phyloP scores from a whole-genome alignment of 2,797 vertebrate species.

The Huso huso region DNA sequence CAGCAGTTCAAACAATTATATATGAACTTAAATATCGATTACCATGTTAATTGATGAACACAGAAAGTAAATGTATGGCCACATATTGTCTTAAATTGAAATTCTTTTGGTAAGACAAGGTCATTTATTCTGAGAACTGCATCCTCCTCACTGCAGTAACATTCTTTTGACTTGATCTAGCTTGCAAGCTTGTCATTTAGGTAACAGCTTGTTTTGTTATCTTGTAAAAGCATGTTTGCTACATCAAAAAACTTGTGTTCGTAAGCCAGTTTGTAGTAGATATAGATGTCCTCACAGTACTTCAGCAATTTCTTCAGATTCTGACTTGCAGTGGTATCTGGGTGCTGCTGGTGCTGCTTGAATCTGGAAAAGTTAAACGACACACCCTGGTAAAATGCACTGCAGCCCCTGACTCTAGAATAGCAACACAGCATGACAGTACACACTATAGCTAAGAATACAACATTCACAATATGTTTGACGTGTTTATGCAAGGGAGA shows the following conservation, averaged over 20 bases:
- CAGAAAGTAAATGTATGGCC: too few species aligned
- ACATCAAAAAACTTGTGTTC: conserved; percentile 74
- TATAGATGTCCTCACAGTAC: conserved; percentile 74
- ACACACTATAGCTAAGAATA: too few species aligned
- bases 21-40: not conserved
- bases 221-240: conserved; percentile 74
- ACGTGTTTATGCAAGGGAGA: too few species aligned
- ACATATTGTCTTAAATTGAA: too few species aligned
- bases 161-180: conserved; percentile 30
- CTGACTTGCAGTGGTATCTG: conserved; percentile 31
- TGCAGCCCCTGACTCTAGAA: too few species aligned
- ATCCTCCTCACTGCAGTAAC: not conserved
- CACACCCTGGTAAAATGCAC: too few species aligned
- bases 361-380: conserved; percentile 46
- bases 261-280: conserved; percentile 78
- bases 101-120: too few species aligned
- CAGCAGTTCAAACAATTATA: not conserved
- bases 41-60: not conserved
- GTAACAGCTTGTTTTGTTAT: conserved; percentile 72
- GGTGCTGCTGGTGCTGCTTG: conserved; percentile 30
- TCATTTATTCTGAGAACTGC: not conserved
- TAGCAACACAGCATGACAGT: too few species aligned
- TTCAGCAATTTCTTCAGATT: conserved; percentile 74
- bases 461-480: too few species aligned
- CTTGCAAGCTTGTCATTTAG: conserved; percentile 69